phyloP scores from a whole-genome alignment of 2,113 vertebrate genomes.

The Osmerus eperlanus region DNA sequence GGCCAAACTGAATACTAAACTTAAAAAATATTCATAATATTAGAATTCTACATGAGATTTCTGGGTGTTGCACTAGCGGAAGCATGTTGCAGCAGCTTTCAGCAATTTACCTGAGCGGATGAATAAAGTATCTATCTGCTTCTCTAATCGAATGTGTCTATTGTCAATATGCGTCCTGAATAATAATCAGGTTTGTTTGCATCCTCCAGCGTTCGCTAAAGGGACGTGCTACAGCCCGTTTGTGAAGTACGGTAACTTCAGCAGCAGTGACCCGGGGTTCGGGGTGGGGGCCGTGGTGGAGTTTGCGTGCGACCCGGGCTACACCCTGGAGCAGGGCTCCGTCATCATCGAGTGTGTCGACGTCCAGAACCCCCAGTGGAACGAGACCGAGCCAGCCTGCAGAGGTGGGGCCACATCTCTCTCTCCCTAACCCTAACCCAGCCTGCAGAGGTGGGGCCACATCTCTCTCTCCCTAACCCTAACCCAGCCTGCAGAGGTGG shows the following conservation, averaged over 20 bases:
- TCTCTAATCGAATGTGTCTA: neutral
- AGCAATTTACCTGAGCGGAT: no score
- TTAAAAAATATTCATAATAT: neutral
- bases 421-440: no score
- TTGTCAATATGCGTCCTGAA: neutral
- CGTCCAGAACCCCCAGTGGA: slow-evolving; percentile 89
- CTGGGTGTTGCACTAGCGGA: no score
- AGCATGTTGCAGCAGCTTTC: no score
- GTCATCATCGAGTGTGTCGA: slow-evolving; percentile 92
- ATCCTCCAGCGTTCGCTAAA: slow-evolving; percentile 81
- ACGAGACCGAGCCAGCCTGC: slow-evolving; percentile 94
- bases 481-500: no score
- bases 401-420: slow-evolving; percentile 74
- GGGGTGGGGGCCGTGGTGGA: slow-evolving; percentile 86
- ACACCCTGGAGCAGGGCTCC: slow-evolving; percentile 95
- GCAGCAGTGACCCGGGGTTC: slow-evolving; percentile 81
- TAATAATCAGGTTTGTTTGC: slow-evolving; percentile 10
- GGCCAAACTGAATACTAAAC: neutral
- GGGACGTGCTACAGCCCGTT: slow-evolving; percentile 95
- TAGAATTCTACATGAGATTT: no score
- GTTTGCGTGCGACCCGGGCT: slow-evolving; percentile 91
- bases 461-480: no score
- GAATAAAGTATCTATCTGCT: neutral
- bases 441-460: no score
- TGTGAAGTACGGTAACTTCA: slow-evolving; percentile 97